phyloP scores from a whole-genome alignment of 2,888 invertebrate species.

The Spilarctia lutea region DNA sequence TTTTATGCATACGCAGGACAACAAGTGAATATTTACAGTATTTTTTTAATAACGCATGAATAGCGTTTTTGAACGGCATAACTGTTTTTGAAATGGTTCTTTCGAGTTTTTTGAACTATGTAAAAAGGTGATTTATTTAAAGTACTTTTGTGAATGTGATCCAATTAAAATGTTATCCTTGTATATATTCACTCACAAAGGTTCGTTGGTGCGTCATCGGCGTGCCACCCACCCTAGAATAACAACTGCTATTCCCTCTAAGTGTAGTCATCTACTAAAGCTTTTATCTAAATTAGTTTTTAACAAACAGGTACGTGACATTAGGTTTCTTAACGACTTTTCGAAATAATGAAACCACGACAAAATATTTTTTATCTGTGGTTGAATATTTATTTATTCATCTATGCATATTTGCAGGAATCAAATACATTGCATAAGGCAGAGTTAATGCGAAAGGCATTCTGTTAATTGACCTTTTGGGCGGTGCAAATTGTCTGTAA shows the following conservation, averaged over 20 bases:
- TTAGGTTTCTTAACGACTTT: slow-evolving; percentile 20
- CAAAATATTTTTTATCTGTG: not conserved
- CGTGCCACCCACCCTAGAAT: slow-evolving; percentile 26
- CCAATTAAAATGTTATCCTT: not conserved
- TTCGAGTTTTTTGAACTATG: not conserved
- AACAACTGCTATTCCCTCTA: slow-evolving; percentile 20
- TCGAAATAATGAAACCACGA: not conserved
- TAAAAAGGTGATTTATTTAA: not conserved
- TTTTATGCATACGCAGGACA: too few species aligned
- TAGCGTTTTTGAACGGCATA: not conserved
- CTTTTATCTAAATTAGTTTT: slow-evolving; percentile 44
- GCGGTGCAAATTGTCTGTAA: too few species aligned
- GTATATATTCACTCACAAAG: not conserved
- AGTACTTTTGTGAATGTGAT: not conserved
- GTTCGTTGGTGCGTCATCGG: slow-evolving; percentile 21
- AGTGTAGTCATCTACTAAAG: slow-evolving; percentile 22
- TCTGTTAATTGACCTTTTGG: too few species aligned
- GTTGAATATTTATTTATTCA: too few species aligned
- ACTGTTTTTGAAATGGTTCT: not conserved
- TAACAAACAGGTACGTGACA: slow-evolving; percentile 25
- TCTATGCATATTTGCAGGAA: too few species aligned
- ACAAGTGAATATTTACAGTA: too few species aligned
- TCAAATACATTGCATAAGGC: too few species aligned
- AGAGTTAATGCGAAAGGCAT: too few species aligned
- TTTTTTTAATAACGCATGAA: not conserved